phyloP scores from a whole-genome alignment of 2,888 invertebrate genomes.

The Phaedon cochleariae region DNA sequence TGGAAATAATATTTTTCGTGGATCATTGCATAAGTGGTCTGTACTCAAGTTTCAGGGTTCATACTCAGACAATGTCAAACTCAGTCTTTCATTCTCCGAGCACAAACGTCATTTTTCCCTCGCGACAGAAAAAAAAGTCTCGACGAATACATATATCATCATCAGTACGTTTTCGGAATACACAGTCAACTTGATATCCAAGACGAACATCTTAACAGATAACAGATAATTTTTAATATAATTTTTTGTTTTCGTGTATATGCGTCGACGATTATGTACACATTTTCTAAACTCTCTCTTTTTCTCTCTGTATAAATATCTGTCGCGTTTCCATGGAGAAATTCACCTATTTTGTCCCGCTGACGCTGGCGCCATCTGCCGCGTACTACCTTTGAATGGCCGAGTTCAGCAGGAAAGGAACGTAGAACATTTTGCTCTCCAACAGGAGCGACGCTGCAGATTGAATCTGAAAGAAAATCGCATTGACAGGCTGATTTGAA shows the following conservation, averaged over 20 bases:
- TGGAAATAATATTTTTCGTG: too few species aligned
- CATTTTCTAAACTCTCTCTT: constrained; percentile 28
- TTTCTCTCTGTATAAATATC: constrained; percentile 32
- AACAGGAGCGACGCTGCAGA: constrained; percentile 93
- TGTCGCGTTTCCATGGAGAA: constrained; percentile 27
- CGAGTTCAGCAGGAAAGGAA: constrained; percentile 98
- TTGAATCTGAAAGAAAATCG: constrained; percentile 78
- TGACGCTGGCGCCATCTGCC: neutral
- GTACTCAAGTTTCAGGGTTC: constrained; percentile 17
- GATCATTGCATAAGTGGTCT: neutral
- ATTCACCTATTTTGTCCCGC: constrained; percentile 39
- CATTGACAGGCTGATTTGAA: neutral
- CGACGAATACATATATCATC: constrained; percentile 8
- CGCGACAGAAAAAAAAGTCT: constrained; percentile 19
- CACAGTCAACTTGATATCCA: constrained; percentile 34
- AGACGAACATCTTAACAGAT: constrained; percentile 33
- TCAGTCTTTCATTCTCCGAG: constrained; percentile 36
- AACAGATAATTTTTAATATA: constrained; percentile 26
- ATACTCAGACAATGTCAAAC: constrained; percentile 20
- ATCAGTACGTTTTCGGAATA: constrained; percentile 31
- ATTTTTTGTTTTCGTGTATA: constrained; percentile 37
- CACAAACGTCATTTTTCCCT: constrained; percentile 26
- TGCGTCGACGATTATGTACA: constrained; percentile 44
- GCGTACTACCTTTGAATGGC: constrained; percentile 67
- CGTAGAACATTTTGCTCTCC: constrained; percentile 99